These are phyloP conservation scores for Dufourea novaeangliae DNA, from an alignment of 1,140 invertebrate species.

Conservation along the genomic window DNA sequence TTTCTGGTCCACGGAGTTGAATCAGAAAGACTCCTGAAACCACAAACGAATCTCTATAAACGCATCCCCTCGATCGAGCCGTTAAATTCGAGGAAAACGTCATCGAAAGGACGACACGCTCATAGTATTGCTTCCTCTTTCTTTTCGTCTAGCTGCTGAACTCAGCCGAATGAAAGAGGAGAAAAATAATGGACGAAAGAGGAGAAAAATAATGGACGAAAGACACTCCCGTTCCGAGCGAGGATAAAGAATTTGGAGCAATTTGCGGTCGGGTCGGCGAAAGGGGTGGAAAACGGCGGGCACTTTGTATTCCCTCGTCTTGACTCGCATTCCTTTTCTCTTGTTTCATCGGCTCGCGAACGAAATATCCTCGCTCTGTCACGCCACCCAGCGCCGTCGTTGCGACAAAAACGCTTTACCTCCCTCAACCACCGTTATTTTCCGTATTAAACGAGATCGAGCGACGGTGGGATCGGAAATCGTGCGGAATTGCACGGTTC, in stretches of 20 bases:
- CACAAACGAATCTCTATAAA: background rate
- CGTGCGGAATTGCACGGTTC: background rate
- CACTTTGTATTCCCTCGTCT: slow-evolving; percentile 8
- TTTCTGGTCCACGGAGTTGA: too few species aligned
- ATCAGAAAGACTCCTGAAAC: too few species aligned
- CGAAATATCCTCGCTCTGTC: background rate
- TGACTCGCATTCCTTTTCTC: background rate
- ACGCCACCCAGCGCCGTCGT: too few species aligned
- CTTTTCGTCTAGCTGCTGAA: background rate
- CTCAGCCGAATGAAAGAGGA: slow-evolving; percentile 30
- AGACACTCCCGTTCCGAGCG: slow-evolving; percentile 5
- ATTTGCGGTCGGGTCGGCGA: slow-evolving; percentile 17
- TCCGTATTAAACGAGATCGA: background rate
- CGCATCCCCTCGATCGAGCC: background rate
- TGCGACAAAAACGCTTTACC: background rate
- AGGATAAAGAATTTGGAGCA: slow-evolving; percentile 47
- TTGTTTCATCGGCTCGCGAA: background rate
- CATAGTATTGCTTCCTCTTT: background rate
- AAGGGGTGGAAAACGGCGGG: slow-evolving; percentile 18
- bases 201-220: slow-evolving; percentile 17
- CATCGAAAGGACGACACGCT: background rate
- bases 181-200: slow-evolving; percentile 25
- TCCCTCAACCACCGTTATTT: too few species aligned
- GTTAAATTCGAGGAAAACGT: background rate
- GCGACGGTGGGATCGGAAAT: background rate